phyloP scores from a whole-genome alignment of 2,888 invertebrate species.

The Apamea anceps region DNA sequence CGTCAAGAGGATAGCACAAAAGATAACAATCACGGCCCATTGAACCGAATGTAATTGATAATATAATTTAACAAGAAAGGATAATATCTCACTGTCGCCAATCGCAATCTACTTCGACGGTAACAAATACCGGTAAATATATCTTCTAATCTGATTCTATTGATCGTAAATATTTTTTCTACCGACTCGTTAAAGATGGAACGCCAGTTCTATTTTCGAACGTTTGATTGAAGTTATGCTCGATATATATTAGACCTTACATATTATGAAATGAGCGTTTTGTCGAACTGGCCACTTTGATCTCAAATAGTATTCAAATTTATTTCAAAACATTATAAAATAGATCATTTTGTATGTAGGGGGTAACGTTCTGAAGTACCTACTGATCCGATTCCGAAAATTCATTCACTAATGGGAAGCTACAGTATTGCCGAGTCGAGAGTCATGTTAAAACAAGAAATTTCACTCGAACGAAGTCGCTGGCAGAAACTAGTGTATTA shows the following conservation, averaged over 20 bases:
- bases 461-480: too few relatives aligned
- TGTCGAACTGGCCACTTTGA: neutral
- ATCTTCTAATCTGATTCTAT: constrained; percentile 69
- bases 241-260: neutral
- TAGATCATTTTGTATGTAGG: neutral
- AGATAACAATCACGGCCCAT: constrained; percentile 78
- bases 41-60: constrained; percentile 84
- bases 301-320: neutral
- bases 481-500: too few relatives aligned
- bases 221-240: constrained; percentile 1
- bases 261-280: too few relatives aligned
- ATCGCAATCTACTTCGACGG: constrained; percentile 82
- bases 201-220: constrained; percentile 9
- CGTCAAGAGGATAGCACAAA: constrained; percentile 72
- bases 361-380: neutral
- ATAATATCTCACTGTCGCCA: constrained; percentile 84
- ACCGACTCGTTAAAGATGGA: constrained; percentile 7
- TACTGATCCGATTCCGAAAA: neutral
- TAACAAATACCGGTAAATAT: constrained; percentile 84
- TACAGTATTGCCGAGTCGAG: neutral
- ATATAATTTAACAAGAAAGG: constrained; percentile 86
- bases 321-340: too few relatives aligned
- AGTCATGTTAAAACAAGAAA: neutral
- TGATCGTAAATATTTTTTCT: constrained; percentile 45
- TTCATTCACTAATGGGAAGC: neutral